A percentile compares a stretch with the other conserved stretches of the same genome.
phyloP scores from a whole-genome alignment of 35 echinoderm and acorn worm species.

The Holothuria glaberrima region DNA sequence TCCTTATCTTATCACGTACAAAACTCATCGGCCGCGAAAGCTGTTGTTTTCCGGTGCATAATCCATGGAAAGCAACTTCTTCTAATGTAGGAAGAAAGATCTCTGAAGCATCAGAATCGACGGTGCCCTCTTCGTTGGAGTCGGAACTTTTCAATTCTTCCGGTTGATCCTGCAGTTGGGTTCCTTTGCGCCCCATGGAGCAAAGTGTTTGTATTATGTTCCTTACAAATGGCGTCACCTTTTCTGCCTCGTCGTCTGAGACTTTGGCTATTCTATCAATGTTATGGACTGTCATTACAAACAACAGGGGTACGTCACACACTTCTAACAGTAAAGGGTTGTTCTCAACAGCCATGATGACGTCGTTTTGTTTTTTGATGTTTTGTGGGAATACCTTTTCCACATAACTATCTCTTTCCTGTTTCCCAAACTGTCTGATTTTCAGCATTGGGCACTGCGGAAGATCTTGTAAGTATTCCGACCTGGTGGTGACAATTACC shows the following conservation, averaged over 20 bases:
- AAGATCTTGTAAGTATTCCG: background rate
- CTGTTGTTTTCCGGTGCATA: slow-evolving; percentile 15
- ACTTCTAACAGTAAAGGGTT: background rate
- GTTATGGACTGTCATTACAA: slow-evolving; percentile 9
- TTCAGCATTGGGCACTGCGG: background rate
- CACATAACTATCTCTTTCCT: background rate
- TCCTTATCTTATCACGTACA: background rate
- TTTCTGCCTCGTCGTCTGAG: background rate
- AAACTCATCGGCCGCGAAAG: background rate
- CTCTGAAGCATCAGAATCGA: no score
- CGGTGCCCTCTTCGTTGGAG: no score
- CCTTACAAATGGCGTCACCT: background rate
- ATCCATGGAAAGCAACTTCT: slow-evolving; percentile 32
- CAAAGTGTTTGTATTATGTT: background rate
- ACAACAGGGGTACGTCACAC: background rate
- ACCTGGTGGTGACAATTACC: background rate
- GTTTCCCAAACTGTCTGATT: background rate
- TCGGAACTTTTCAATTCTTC: no score
- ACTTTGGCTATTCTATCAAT: background rate
- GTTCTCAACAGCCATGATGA: background rate
- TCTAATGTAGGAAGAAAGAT: background rate
- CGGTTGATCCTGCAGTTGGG: background rate
- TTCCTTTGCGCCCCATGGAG: background rate
- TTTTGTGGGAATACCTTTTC: background rate
- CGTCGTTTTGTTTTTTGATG: background rate